Base-by-base conservation (phyloP, 2,797 vertebrate species). In the Glyptemys insculpta region DNA sequence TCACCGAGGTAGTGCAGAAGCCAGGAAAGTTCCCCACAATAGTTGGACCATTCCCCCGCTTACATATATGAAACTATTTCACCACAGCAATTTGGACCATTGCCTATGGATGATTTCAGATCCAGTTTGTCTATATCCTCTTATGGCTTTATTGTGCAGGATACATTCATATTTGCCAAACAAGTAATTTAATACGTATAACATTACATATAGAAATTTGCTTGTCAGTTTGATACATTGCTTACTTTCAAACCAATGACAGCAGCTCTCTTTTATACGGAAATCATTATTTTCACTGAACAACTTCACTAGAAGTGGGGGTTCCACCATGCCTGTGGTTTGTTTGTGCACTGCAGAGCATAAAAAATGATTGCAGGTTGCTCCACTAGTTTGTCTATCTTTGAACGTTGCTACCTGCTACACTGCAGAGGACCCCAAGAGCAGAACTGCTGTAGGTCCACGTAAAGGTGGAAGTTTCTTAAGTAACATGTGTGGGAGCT, bases 221-320 rank as follows among this genome's bases (percentile, higher is more conserved):
- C 3, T 74, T 92, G 88, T 88, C 54, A 81, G 4, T 87, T 79
- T 79, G 62, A 4, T 16, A 84, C 59, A 21, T 86, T 59, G 62
- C 74, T 94, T 0, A 0, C 93, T 93, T 95, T 87, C 84, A 82
- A 49, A 86, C 12, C 19, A 88, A 83, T 37, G 53, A 7, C 59
- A 56, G 3, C n/a, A 88, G 47, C 52, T 18, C 12, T 89, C 1
- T 89, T 34, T 96, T 80, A 85, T 10, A 10, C 9, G 41, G 25
- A 93, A 88, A 34, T 50, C 6, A 50, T 62, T 1, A 34, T 93
- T 93, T 96, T 88, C 78, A 89, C 62, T 84, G 78, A 59, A 54
- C 5, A 82, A 68, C 57, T 92, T 72, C 3, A 2, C 83, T 92
- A 44, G 81, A 85, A 78, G 41, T 8, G 16, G 50, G 53, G 50